Evolutionary conservation across 1,140 invertebrate genomes (phyloP).

Genomic region (Dryas iulia): DNA sequence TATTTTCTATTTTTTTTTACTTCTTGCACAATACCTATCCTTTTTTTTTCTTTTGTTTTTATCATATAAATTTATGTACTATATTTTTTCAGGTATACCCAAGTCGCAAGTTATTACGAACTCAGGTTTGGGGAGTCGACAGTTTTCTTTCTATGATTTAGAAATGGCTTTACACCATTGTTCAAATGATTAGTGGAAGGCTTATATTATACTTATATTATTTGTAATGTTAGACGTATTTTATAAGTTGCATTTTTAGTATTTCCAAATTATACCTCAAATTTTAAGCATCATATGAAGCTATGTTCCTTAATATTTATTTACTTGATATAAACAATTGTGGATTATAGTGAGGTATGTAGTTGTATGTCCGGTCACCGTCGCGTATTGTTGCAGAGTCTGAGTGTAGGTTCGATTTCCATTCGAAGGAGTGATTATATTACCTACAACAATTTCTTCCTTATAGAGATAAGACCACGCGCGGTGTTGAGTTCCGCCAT

Average conservation of each 20-base stretch:
- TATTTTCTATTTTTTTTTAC: neutral
- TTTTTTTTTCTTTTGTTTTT: slow-evolving; percentile 13
- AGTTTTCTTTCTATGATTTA: slow-evolving; percentile 63
- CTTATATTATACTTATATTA: neutral
- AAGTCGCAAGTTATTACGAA: slow-evolving; percentile 1
- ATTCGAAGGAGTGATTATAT: no score
- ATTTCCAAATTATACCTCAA: neutral
- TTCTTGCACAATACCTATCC: neutral
- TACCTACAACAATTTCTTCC: no score
- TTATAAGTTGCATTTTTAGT: neutral
- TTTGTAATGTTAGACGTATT: neutral
- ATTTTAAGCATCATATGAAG: neutral
- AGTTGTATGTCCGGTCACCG: no score
- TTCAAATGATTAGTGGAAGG: slow-evolving; percentile 57
- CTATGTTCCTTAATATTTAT: neutral
- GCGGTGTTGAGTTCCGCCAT: no score
- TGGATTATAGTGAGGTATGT: no score
- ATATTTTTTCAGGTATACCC: slow-evolving; percentile 29
- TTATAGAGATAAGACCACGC: no score
- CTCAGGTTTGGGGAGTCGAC: slow-evolving; percentile 27
- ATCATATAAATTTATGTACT: neutral
- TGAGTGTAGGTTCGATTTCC: no score
- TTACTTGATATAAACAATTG: no score
- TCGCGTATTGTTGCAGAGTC: no score
- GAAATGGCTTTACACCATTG: slow-evolving; percentile 62